A percentile compares a stretch with the other conserved stretches of the same genome.
These are phyloP conservation scores for Edolisoma coerulescens DNA, from an alignment of 2,113 vertebrate genomes.

Conservation along the genomic window DNA sequence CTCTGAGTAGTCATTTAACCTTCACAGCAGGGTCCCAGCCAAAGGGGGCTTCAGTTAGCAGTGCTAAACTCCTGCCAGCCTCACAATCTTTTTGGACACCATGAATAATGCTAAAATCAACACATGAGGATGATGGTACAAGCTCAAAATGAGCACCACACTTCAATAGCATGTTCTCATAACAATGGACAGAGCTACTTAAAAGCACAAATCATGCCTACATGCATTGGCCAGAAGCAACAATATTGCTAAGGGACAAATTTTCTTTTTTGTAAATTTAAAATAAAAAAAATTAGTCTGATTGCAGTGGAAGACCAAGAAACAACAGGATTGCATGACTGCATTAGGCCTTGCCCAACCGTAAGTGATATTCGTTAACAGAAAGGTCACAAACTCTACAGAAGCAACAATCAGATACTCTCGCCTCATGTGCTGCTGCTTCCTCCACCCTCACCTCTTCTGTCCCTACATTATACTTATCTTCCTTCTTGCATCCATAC, in stretches of 20 bases:
- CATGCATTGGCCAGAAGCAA: background rate
- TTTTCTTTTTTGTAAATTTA: background rate
- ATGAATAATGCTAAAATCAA: background rate
- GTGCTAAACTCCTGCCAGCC: background rate
- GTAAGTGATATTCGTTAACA: background rate
- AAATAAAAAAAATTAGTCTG: background rate
- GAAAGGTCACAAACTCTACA: background rate
- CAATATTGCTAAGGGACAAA: background rate
- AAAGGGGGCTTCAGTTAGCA: background rate
- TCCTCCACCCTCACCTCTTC: background rate
- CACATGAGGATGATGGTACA: background rate
- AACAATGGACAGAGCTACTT: background rate
- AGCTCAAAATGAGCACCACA: background rate
- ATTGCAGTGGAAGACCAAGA: background rate
- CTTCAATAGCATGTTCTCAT: background rate
- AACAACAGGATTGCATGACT: background rate
- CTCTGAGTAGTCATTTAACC: background rate
- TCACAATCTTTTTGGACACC: background rate
- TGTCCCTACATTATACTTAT: background rate
- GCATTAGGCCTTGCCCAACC: background rate
- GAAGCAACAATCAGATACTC: background rate
- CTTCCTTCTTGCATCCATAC: background rate
- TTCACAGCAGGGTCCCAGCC: background rate
- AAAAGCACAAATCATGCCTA: background rate
- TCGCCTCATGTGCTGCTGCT: background rate